A percentile compares a stretch with the other conserved stretches of the same genome.
Evolutionary conservation across 1,140 invertebrate genomes (phyloP).

Genomic region (Scaptomyza pallida): DNA sequence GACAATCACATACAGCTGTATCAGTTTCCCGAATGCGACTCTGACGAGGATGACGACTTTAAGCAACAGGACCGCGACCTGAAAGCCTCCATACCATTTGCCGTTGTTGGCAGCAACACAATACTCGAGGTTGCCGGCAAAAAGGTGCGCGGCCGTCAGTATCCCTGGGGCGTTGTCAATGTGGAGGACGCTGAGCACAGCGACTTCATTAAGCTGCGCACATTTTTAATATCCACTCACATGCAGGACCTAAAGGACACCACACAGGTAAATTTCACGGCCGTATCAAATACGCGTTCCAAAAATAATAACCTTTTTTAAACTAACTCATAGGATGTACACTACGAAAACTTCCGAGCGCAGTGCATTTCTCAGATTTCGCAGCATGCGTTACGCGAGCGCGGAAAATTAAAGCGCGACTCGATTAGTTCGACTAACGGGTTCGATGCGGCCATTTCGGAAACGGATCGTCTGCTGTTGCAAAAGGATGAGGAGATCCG

Average conservation of each 20-base stretch:
- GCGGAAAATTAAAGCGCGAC: slow-evolving; percentile 94
- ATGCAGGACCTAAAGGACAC: slow-evolving; percentile 98
- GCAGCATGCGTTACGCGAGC: slow-evolving; percentile 91
- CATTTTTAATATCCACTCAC: slow-evolving; percentile 98
- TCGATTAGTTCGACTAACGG: slow-evolving; percentile 89
- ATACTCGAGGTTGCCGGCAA: slow-evolving; percentile 96
- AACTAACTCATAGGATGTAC: slow-evolving; percentile 89
- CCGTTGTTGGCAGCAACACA: slow-evolving; percentile 97
- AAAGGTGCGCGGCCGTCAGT: slow-evolving; percentile 95
- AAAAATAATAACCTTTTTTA: not conserved
- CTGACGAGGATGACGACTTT: slow-evolving; percentile 96
- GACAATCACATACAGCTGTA: slow-evolving; percentile 96
- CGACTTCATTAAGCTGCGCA: slow-evolving; percentile 97
- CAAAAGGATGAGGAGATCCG: slow-evolving; percentile 98
- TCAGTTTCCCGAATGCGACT: slow-evolving; percentile 98
- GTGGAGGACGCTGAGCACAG: slow-evolving; percentile 99
- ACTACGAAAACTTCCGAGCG: slow-evolving; percentile 98
- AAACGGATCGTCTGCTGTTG: slow-evolving; percentile 93
- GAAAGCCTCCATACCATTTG: slow-evolving; percentile 97
- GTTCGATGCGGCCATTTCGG: slow-evolving; percentile 90
- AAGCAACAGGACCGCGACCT: slow-evolving; percentile 95
- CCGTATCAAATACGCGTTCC: too few relatives aligned
- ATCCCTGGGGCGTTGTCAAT: slow-evolving; percentile 99
- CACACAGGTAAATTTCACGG: slow-evolving; percentile 89
- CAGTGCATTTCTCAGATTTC: slow-evolving; percentile 96